Percentiles rank a stretch among this genome's conserved stretches.
phyloP scores from a whole-genome alignment of 2,113 vertebrate species.

The Nothoprocta pentlandii region DNA sequence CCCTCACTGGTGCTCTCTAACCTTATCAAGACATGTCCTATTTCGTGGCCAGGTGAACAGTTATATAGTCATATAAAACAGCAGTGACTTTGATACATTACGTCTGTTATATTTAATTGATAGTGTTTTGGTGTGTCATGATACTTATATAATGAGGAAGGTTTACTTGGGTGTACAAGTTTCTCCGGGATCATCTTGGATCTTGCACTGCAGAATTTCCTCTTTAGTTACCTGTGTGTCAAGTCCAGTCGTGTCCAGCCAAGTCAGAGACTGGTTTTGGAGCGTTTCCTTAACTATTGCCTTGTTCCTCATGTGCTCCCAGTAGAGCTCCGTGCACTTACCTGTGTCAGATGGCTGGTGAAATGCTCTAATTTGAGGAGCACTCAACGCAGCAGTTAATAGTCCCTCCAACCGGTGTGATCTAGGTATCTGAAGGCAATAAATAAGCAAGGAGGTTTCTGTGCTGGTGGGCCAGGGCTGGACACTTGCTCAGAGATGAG shows the following conservation, averaged over 20 bases:
- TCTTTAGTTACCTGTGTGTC: not conserved
- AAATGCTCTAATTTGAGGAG: constrained; percentile 4
- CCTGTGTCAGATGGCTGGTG: not conserved
- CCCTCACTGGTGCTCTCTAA: not conserved
- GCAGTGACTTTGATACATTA: not conserved
- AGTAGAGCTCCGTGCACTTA: not conserved
- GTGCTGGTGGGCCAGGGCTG: not conserved
- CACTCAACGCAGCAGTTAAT: constrained; percentile 38
- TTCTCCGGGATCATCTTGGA: not conserved
- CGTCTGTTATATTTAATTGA: not conserved
- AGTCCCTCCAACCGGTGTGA: not conserved
- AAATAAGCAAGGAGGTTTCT: not conserved
- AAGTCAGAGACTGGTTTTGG: not conserved
- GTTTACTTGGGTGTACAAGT: not conserved
- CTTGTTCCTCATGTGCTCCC: not conserved
- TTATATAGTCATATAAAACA: not conserved
- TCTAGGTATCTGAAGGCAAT: not conserved
- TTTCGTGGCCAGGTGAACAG: not conserved
- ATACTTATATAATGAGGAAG: not conserved
- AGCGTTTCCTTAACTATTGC: not conserved
- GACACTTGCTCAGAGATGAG: not conserved
- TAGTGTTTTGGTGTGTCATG: not conserved
- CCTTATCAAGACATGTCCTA: not conserved
- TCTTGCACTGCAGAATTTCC: not conserved
- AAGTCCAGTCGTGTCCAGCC: not conserved